phyloP scores from a whole-genome alignment of 2,113 vertebrate species.

The Aspidoscelis tigris region DNA sequence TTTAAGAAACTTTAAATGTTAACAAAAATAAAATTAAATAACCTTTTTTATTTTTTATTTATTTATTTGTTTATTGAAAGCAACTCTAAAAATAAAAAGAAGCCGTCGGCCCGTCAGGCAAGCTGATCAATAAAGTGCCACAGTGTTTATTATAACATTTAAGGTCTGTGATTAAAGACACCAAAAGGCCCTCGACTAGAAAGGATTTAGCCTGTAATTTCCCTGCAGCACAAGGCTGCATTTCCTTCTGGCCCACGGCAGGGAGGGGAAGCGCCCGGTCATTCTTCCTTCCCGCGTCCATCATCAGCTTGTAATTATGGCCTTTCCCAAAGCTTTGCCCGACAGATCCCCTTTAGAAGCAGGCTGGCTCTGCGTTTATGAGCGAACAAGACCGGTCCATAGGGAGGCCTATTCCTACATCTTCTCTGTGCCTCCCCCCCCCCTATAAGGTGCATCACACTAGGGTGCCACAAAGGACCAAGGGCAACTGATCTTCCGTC shows the following conservation, averaged over 20 bases:
- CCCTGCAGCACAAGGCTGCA: slow-evolving; percentile 80
- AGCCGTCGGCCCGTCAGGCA: slow-evolving; percentile 69
- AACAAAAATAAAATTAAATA: slow-evolving; percentile 42
- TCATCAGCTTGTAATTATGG: slow-evolving; percentile 90
- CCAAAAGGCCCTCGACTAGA: slow-evolving; percentile 83
- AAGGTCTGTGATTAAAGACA: slow-evolving; percentile 87
- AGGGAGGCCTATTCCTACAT: slow-evolving; percentile 76
- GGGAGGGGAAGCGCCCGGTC: slow-evolving; percentile 52
- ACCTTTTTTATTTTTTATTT: slow-evolving; percentile 27
- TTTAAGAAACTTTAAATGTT: background rate
- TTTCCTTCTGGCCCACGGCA: slow-evolving; percentile 83
- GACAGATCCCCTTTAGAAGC: slow-evolving; percentile 83
- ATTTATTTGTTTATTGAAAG: slow-evolving; percentile 7
- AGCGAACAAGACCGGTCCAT: slow-evolving; percentile 70
- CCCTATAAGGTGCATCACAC: background rate
- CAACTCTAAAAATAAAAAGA: slow-evolving; percentile 19
- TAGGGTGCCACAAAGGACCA: no score
- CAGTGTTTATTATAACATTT: slow-evolving; percentile 86
- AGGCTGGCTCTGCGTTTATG: slow-evolving; percentile 81
- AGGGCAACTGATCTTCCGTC: no score
- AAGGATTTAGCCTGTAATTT: slow-evolving; percentile 87
- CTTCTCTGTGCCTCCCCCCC: slow-evolving; percentile 33
- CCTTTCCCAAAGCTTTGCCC: slow-evolving; percentile 85
- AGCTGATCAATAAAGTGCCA: slow-evolving; percentile 81
- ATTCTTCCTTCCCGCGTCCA: slow-evolving; percentile 75